Evolutionary conservation across 1,140 invertebrate genomes (phyloP).

Genomic region (Euborellia annulipes): DNA sequence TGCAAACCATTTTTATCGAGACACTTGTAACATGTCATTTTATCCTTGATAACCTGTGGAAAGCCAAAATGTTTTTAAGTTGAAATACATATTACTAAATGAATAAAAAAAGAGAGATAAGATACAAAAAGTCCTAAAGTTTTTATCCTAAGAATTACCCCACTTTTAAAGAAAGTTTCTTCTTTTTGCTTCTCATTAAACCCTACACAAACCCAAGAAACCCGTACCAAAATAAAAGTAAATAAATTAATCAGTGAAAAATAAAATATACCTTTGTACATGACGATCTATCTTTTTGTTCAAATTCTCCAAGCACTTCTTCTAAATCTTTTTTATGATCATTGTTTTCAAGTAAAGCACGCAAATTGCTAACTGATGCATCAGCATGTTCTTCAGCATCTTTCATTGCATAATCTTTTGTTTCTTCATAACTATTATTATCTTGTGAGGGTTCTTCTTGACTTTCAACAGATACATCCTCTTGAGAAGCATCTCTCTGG

Average conservation of each 20-base stretch:
- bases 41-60: conserved; percentile 35
- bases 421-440: not conserved
- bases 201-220: too few relatives aligned
- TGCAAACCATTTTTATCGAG: conserved; percentile 43
- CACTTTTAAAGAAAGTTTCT: too few relatives aligned
- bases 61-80: too few relatives aligned
- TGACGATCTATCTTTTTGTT: conserved; percentile 45
- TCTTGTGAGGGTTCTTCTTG: not conserved
- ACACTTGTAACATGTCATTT: conserved; percentile 59
- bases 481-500: conserved; percentile 4
- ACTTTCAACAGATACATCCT: not conserved
- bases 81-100: too few relatives aligned
- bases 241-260: too few relatives aligned
- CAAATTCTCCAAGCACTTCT: conserved; percentile 48
- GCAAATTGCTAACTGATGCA: not conserved
- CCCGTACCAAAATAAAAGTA: too few relatives aligned
- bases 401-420: not conserved
- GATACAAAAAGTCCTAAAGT: too few relatives aligned
- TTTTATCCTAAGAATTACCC: too few relatives aligned
- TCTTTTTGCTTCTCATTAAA: too few relatives aligned
- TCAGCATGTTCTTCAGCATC: not conserved
- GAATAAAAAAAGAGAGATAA: too few relatives aligned
- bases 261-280: conserved; percentile 54
- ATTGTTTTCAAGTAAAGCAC: not conserved
- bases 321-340: conserved; percentile 38